phyloP scores from a whole-genome alignment of 2,113 vertebrate species.

The Vireo altiloquus region DNA sequence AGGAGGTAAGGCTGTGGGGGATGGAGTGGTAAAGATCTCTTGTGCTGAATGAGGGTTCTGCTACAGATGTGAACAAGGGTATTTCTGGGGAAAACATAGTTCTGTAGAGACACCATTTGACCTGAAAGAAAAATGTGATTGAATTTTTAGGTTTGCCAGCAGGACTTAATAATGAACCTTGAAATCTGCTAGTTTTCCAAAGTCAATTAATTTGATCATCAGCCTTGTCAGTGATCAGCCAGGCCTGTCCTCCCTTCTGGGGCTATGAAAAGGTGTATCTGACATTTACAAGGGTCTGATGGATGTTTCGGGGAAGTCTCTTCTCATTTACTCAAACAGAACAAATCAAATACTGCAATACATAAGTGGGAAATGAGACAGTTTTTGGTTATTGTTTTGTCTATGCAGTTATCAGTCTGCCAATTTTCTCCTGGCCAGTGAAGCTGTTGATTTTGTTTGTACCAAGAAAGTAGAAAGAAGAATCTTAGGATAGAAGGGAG shows the following conservation, averaged over 20 bases:
- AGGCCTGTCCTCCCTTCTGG: not conserved
- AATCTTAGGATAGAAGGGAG: not conserved
- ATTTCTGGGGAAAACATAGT: not conserved
- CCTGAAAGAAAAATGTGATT: not conserved
- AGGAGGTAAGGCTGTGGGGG: not conserved
- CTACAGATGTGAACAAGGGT: fast-evolving
- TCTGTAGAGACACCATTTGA: not conserved
- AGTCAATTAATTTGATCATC: not conserved
- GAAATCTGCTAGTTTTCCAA: not conserved
- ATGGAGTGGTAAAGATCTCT: not conserved
- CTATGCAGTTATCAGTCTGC: not conserved
- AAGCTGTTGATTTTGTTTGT: not conserved
- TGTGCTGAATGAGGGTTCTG: not conserved
- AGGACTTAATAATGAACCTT: not conserved
- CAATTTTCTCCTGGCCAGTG: not conserved
- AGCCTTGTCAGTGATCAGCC: not conserved
- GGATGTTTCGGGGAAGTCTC: not conserved
- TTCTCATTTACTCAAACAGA: not conserved
- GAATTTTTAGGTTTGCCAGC: not conserved
- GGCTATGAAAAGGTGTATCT: not conserved
- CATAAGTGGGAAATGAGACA: not conserved
- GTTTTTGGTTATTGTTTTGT: not conserved
- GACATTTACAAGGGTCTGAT: not conserved
- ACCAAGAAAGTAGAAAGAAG: not conserved
- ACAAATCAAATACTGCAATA: not conserved